Evolutionary conservation across 2,888 invertebrate species (phyloP).

Genomic region (Microplitis manilae): DNA sequence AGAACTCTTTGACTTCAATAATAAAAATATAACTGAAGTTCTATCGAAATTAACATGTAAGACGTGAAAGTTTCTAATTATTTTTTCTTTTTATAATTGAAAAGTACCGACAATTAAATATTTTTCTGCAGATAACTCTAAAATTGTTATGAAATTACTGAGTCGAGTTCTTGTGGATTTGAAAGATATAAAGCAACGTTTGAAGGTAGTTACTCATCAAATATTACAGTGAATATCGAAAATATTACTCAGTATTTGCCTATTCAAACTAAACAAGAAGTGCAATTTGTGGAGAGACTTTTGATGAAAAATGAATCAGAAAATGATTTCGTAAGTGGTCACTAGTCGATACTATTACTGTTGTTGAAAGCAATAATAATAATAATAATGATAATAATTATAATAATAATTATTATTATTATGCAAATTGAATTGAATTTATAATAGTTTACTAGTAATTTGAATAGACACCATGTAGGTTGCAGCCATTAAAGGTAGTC

Average conservation of each 20-base stretch:
- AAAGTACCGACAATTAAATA: neutral
- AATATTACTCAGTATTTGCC: constrained; percentile 3
- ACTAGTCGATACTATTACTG: neutral
- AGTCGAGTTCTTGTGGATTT: neutral
- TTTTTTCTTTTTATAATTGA: neutral
- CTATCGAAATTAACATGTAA: neutral
- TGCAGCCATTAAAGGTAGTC: neutral
- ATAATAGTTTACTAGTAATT: neutral
- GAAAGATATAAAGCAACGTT: constrained; percentile 1
- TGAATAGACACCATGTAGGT: neutral
- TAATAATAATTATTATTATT: neutral
- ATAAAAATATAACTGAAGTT: neutral
- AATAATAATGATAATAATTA: neutral
- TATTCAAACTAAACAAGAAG: neutral
- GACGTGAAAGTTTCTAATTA: neutral
- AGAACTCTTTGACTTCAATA: neutral
- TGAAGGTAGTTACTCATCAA: neutral
- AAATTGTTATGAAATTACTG: neutral
- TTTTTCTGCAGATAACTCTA: neutral
- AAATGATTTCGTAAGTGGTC: neutral
- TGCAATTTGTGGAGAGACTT: neutral
- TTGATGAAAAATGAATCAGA: neutral
- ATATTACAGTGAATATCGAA: neutral
- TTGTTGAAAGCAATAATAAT: neutral
- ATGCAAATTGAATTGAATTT: neutral